These are phyloP conservation scores for Frankliniella fusca DNA, from an alignment of 2,888 invertebrate species.

Conservation along the genomic window DNA sequence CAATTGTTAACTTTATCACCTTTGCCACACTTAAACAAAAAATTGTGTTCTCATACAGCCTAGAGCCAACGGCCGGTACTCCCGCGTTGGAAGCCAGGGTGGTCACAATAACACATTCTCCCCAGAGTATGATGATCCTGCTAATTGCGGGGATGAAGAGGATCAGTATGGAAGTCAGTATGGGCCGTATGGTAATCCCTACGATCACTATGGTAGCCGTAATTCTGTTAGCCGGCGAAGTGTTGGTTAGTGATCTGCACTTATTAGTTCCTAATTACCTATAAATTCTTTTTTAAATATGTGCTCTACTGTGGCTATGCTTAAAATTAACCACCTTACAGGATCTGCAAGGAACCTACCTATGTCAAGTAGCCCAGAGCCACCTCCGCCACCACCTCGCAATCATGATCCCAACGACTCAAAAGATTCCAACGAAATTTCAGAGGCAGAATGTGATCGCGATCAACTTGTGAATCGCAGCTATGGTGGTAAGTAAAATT, in stretches of 20 bases:
- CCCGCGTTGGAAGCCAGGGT: conserved; percentile 74
- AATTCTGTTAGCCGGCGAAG: conserved; percentile 55
- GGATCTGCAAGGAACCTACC: conserved; percentile 58
- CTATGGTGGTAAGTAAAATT: conserved; percentile 68
- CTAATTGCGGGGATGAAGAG: conserved; percentile 86
- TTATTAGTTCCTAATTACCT: neutral
- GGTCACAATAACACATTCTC: conserved; percentile 52
- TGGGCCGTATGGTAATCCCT: conserved; percentile 74
- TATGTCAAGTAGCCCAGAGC: conserved; percentile 56
- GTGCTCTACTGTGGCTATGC: conserved; percentile 3
- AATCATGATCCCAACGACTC: conserved; percentile 78
- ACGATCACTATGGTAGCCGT: conserved; percentile 84
- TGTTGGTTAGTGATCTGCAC: conserved; percentile 46
- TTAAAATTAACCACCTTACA: conserved; percentile 34
- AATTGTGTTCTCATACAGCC: conserved; percentile 41
- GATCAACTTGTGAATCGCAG: conserved; percentile 72
- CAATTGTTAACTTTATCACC: neutral
- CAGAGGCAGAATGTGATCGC: conserved; percentile 88
- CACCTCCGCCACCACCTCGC: conserved; percentile 70
- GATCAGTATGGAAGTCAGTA: conserved; percentile 89
- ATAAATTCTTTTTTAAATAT: neutral
- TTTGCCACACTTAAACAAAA: neutral
- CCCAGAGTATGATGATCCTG: conserved; percentile 90
- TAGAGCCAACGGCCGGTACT: conserved; percentile 58
- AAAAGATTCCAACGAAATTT: conserved; percentile 91